Percentiles rank a stretch among this genome's conserved stretches.
These are phyloP conservation scores for Manis crassicaudata DNA, from an alignment of 2,797 vertebrate genomes.

Conservation along the genomic window DNA sequence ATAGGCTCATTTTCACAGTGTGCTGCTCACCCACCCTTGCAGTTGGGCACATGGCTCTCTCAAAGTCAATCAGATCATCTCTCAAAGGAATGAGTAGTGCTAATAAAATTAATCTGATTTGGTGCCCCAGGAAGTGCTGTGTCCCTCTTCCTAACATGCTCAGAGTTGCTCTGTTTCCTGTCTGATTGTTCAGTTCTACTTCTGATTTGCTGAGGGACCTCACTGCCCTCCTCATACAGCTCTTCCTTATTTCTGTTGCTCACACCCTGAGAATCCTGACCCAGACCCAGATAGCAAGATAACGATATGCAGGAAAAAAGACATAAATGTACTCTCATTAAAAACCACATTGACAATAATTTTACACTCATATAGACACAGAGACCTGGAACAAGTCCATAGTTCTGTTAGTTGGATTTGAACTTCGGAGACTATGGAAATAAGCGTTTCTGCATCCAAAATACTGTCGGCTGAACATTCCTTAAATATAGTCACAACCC, in stretches of 20 bases:
- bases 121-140: background rate
- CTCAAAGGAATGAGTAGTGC: background rate
- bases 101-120: background rate
- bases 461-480: background rate
- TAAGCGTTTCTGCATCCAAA: constrained; percentile 40
- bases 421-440: constrained; percentile 16
- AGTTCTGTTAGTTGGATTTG: background rate
- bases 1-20: background rate
- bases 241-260: constrained; percentile 13
- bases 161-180: background rate
- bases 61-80: background rate
- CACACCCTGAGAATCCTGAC: background rate
- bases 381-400: background rate
- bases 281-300: background rate
- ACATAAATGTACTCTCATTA: background rate
- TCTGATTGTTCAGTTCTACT: background rate
- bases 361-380: background rate
- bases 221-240: background rate
- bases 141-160: background rate
- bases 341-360: background rate
- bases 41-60: background rate
- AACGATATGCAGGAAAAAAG: background rate
- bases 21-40: background rate
- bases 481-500: constrained; percentile 43
- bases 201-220: background rate